phyloP scores from a whole-genome alignment of 2,888 invertebrate species.

The Lordiphosa fenestrarum region DNA sequence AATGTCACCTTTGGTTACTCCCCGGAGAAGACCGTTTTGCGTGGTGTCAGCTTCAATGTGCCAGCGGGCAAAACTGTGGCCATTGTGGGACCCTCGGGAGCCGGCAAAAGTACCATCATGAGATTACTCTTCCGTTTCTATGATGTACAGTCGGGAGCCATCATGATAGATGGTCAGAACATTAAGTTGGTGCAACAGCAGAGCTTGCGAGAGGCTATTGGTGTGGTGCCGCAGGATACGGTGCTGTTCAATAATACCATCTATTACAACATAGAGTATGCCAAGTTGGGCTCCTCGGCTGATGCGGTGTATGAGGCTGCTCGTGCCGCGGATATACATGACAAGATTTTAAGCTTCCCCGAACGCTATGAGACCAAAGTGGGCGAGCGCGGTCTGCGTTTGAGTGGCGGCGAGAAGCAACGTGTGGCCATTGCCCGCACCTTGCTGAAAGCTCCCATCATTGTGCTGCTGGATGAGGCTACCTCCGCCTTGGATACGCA shows the following conservation, averaged over 20 bases:
- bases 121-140: constrained; percentile 97
- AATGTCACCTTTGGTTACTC: constrained; percentile 95
- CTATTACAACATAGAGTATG: constrained; percentile 97
- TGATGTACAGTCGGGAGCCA: constrained; percentile 93
- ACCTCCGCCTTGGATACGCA: constrained; percentile 97
- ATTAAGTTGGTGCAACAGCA: constrained; percentile 91
- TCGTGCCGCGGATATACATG: constrained; percentile 95
- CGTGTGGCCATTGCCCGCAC: constrained; percentile 98
- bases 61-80: constrained; percentile 93
- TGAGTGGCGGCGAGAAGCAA: constrained; percentile 99
- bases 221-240: constrained; percentile 97
- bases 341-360: constrained; percentile 94
- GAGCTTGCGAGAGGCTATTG: constrained; percentile 90
- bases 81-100: constrained; percentile 92
- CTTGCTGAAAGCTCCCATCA: constrained; percentile 93
- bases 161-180: constrained; percentile 94
- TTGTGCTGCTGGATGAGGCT: constrained; percentile 96
- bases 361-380: constrained; percentile 93
- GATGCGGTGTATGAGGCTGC: constrained; percentile 94
- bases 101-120: constrained; percentile 98
- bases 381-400: constrained; percentile 95
- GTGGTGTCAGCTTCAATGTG: constrained; percentile 89
- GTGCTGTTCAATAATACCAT: constrained; percentile 96
- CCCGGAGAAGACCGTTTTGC: constrained; percentile 88
- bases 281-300: constrained; percentile 88